Percentiles rank a stretch among this genome's conserved stretches.
These are phyloP conservation scores for Zootoca vivipara DNA, from an alignment of 2,113 vertebrate species.

Conservation along the genomic window DNA sequence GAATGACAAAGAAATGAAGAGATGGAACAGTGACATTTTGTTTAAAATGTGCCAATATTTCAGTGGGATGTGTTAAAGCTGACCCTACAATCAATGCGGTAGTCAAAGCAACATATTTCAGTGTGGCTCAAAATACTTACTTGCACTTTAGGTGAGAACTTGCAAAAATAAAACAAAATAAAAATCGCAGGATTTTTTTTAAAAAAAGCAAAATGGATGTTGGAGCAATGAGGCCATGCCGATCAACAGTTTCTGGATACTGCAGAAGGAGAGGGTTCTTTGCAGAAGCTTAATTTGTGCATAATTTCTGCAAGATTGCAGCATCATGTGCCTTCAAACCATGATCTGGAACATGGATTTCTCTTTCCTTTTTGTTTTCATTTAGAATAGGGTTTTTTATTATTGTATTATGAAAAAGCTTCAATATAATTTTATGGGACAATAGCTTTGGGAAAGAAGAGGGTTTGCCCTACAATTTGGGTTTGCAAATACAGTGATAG, in stretches of 20 bases:
- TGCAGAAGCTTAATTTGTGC: no score
- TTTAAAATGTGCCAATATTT: conserved; percentile 60
- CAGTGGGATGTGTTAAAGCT: conserved; percentile 34
- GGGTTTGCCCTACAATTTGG: not conserved
- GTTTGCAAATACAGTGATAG: not conserved
- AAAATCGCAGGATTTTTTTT: not conserved
- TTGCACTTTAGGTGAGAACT: conserved; percentile 37
- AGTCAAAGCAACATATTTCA: conserved; percentile 62
- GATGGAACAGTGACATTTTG: not conserved
- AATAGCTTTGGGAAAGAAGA: not conserved
- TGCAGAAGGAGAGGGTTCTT: no score
- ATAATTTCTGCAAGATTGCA: not conserved
- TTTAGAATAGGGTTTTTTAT: no score
- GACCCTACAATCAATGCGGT: conserved; percentile 7
- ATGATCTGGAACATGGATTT: not conserved
- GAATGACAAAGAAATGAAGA: conserved; percentile 37
- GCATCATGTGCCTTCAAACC: not conserved
- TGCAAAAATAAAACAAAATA: not conserved
- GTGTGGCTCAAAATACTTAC: conserved; percentile 65
- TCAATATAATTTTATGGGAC: not conserved
- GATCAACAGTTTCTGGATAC: not conserved
- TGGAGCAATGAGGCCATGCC: not conserved
- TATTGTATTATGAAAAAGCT: no score
- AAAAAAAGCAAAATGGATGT: not conserved
- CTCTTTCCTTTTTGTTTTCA: no score